Base-by-base conservation (phyloP, 2,888 invertebrate genomes). In the Meliscaeva auricollis region DNA sequence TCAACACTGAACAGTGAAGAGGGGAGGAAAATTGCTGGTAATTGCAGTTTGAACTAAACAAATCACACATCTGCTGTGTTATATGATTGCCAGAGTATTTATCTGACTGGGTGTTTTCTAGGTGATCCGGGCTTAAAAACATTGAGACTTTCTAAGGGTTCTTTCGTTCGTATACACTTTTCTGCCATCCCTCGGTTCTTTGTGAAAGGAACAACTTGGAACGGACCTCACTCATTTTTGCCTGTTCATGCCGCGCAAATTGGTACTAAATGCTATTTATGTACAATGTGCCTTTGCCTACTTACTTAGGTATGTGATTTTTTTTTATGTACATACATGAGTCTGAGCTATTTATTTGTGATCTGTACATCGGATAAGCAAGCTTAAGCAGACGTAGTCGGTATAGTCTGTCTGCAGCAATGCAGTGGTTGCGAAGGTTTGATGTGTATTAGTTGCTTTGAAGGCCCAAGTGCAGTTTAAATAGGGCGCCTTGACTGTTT, bases 11-110 rank as follows among this genome's bases (percentile, higher is more conserved):
- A 20, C n/a, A 38, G 11, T 35, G 62, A 35, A 50, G 52, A 60
- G 76, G 69, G 73, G 35, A 44, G 68, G 66, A 62, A 85, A 76
- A 85, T 85, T 85, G 85, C 60, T 72, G 58, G 85, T 85, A 85
- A 85, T 85, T 85, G 85, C 85, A 85, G 85, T 81, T 85, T 81
- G 73, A 76, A 76, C 81, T 85, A 77, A 85, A 85, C 85, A 85
- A 85, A 81, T 81, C 81, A 85, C 76, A 77, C 85, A 85, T 85
- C 85, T 85, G 85, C 85, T 74, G 8, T 56, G 38, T 11, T 32
- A 38, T 60, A 48, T 48, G 66, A 60, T 50, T 60, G 73, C 62
- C 68, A 41, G 30, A 62, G 62, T 73, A 81, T n/a, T n/a, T n/a
- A n/a, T 85, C 78, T 84, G 70, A 41, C 60, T 30, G 66, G 72